These are phyloP conservation scores for Catamblyrhynchus diadema DNA, from an alignment of 2,797 vertebrate species.

Conservation along the genomic window DNA sequence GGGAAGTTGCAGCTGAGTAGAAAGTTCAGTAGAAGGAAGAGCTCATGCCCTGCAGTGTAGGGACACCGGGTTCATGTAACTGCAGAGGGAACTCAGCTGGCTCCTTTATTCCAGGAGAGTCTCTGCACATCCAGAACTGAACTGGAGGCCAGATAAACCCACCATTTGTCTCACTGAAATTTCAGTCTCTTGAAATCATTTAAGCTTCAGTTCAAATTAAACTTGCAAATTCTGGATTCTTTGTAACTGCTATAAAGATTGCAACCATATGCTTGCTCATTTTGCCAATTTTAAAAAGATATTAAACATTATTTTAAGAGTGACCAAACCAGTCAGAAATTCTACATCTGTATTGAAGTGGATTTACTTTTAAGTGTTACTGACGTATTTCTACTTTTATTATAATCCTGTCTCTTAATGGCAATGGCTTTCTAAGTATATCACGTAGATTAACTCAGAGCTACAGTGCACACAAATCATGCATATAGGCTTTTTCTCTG, in stretches of 20 bases:
- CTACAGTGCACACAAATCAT: not conserved
- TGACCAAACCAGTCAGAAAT: constrained; percentile 32
- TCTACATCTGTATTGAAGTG: not conserved
- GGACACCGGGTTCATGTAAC: not conserved
- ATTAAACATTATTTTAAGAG: constrained; percentile 11
- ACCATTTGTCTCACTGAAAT: constrained; percentile 13
- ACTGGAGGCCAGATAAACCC: not conserved
- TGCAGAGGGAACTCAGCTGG: not conserved
- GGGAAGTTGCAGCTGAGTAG: not conserved
- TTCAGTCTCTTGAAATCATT: constrained; percentile 3
- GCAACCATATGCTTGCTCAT: constrained; percentile 54
- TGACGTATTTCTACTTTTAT: constrained; percentile 37
- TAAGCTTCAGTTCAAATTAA: constrained; percentile 35
- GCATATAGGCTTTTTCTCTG: not conserved
- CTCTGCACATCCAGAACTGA: not conserved
- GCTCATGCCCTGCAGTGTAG: rapidly evolving
- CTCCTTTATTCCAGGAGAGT: not conserved
- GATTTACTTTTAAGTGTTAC: constrained; percentile 24
- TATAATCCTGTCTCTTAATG: constrained; percentile 27
- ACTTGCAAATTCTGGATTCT: constrained; percentile 32
- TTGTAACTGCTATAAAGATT: constrained; percentile 17
- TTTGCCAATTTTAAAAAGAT: constrained; percentile 40
- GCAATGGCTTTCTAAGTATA: constrained; percentile 18
- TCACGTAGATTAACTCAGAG: not conserved
- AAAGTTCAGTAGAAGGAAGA: not conserved